Evolutionary conservation across 2,888 invertebrate genomes (phyloP).

Genomic region (Xestia rhomboidea): DNA sequence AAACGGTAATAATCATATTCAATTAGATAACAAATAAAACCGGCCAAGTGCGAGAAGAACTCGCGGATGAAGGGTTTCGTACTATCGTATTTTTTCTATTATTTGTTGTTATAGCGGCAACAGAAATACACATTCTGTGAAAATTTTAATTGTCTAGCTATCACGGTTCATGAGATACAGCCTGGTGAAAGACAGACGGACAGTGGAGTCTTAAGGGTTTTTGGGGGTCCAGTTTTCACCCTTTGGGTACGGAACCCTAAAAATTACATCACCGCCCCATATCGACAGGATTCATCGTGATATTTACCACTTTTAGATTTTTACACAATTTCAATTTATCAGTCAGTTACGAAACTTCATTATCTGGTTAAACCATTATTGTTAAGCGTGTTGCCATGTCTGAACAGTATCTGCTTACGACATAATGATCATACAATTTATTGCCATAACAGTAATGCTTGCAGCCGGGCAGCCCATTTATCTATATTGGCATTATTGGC

Average conservation of each 20-base stretch:
- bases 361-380: slow-evolving; percentile 43
- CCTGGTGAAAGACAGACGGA: too few species aligned
- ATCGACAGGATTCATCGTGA: neutral
- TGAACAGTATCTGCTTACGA: slow-evolving; percentile 51
- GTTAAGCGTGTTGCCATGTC: slow-evolving; percentile 35
- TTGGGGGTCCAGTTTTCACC: too few species aligned
- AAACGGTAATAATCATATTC: neutral
- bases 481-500: slow-evolving; percentile 59
- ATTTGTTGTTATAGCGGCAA: too few species aligned
- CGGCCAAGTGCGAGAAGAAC: too few species aligned
- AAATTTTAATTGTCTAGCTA: too few species aligned
- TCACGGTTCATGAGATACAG: too few species aligned
- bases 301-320: slow-evolving; percentile 27
- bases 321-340: slow-evolving; percentile 11
- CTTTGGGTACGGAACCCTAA: neutral
- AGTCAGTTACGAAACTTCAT: slow-evolving; percentile 22
- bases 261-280: slow-evolving; percentile 3
- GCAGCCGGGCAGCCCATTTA: slow-evolving; percentile 48
- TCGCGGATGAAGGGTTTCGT: too few species aligned
- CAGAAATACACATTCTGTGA: too few species aligned
- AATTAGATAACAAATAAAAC: neutral
- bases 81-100: too few species aligned
- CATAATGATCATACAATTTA: slow-evolving; percentile 57
- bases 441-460: slow-evolving; percentile 37
- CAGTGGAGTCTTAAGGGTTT: too few species aligned